phyloP scores from a whole-genome alignment of 2,888 invertebrate genomes.

The Hirtodrosophila duncani region DNA sequence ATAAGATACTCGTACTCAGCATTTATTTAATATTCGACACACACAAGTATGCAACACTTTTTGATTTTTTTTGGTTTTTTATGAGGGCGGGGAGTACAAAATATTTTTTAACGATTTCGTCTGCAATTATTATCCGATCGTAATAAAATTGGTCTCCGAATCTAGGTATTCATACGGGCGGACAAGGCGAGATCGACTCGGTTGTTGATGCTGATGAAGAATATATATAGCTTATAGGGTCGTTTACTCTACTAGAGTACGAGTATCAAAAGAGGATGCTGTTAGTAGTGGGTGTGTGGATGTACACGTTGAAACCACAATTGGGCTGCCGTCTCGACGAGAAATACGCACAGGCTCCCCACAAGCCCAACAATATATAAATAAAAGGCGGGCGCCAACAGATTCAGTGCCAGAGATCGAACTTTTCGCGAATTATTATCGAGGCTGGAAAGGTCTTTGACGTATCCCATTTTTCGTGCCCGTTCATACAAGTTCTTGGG shows the following conservation, averaged over 20 bases:
- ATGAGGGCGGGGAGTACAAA: too few relatives aligned
- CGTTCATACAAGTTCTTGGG: conserved; percentile 13
- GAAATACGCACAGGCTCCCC: conserved; percentile 34
- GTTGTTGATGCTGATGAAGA: too few relatives aligned
- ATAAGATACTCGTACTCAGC: too few relatives aligned
- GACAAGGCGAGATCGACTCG: too few relatives aligned
- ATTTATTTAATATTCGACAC: too few relatives aligned
- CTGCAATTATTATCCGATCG: too few relatives aligned
- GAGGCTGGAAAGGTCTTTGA: conserved; percentile 39
- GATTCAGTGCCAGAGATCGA: conserved; percentile 25
- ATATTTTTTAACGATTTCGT: too few relatives aligned
- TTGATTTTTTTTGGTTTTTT: too few relatives aligned
- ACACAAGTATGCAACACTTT: too few relatives aligned
- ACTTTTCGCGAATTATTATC: conserved; percentile 2
- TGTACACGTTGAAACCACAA: conserved; percentile 4
- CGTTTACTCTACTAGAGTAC: conserved; percentile 18
- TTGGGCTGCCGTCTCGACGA: conserved; percentile 33
- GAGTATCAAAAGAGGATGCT: conserved; percentile 26
- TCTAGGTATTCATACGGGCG: too few relatives aligned
- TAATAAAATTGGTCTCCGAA: too few relatives aligned
- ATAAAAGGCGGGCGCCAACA: conserved; percentile 34
- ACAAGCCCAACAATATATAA: conserved; percentile 37
- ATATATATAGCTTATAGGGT: too few relatives aligned
- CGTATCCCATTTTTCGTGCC: conserved; percentile 38
- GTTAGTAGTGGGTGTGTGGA: conserved; percentile 45